phyloP scores from a whole-genome alignment of 37 sponge, comb jelly and placozoan species.

The Theonella swinhoei region DNA sequence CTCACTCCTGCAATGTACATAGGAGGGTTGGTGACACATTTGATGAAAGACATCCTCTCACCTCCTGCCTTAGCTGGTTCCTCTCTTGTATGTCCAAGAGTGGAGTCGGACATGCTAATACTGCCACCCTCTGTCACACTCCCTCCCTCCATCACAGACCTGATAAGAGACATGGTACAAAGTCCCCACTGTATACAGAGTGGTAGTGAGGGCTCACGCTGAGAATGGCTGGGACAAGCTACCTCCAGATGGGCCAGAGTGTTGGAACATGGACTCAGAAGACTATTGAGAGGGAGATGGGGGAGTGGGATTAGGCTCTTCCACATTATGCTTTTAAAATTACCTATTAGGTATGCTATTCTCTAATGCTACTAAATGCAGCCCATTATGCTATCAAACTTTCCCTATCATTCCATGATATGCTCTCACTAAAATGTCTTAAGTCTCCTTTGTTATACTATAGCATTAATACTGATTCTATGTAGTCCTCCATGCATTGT shows the following conservation, averaged over 20 bases:
- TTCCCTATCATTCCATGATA: too few species aligned
- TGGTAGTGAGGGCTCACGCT: neutral
- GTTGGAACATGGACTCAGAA: slow-evolving; percentile 18
- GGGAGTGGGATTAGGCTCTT: neutral
- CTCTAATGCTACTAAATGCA: too few species aligned
- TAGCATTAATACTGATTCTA: too few species aligned
- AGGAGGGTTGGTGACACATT: too few species aligned
- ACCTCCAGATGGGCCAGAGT: slow-evolving; percentile 1
- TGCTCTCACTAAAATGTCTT: too few species aligned
- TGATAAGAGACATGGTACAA: neutral
- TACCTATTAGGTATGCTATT: too few species aligned
- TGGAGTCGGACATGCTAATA: neutral
- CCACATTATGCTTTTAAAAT: too few species aligned
- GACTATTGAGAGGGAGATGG: neutral
- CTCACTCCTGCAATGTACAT: too few species aligned
- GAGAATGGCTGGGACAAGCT: slow-evolving; percentile 42
- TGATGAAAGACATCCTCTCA: too few species aligned
- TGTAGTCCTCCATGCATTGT: too few species aligned
- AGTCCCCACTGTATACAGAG: neutral
- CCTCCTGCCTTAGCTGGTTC: neutral
- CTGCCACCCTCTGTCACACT: neutral
- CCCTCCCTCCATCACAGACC: neutral
- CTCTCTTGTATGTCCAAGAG: neutral
- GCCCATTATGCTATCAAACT: too few species aligned
- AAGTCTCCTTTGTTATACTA: too few species aligned